Evolutionary conservation across 2,888 invertebrate species (phyloP), one percentile per base, ranked within the genome.

Genomic region (Myopa tessellatipennis): DNA sequence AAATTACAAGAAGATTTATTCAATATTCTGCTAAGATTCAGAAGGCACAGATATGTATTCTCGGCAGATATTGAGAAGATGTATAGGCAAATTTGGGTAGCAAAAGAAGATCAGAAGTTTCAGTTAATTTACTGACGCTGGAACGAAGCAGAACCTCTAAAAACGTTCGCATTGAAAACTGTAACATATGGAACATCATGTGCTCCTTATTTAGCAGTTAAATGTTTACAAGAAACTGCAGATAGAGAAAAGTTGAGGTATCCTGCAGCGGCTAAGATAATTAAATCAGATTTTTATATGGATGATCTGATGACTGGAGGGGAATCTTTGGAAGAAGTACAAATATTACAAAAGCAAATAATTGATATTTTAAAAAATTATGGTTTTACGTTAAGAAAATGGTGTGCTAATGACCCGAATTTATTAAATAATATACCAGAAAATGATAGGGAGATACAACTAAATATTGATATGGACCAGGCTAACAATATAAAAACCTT

Each of bases 111-210:
- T 58, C 58, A n/a, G 10, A 58, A 58, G 58, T 58, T 14, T 58
- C 58, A 58, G 58, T n/a, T 58, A 6, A 58, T 58, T 58, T 58
- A 58, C 58, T n/a, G 58, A 4, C 58, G n/a, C 6, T 16, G 1
- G 52, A 52, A 52, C 1, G 52, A 52, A 52, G 52, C 52, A 12
- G 52, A 52, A 14, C 52, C 52, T 52, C 52, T 52, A 52, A 52
- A 52, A 14, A 52, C 52, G 10, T 82, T 76, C 52, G 68, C 67
- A 16, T 38, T 82, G 4, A 81, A 80, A 12, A 61, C 52, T 52
- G 52, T 12, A 26, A 26, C 26, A 26, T 26, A 26, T 26, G 26
- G 26, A 26, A 26, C 26, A 26, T 26, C 26, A 26, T 26, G 26
- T 26, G 26, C 26, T 26, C 26, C 26, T 26, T 26, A 26, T 26